Percentiles rank a stretch among this genome's conserved stretches.
phyloP scores from a whole-genome alignment of 2,888 invertebrate genomes.

The Drosophila limbata region DNA sequence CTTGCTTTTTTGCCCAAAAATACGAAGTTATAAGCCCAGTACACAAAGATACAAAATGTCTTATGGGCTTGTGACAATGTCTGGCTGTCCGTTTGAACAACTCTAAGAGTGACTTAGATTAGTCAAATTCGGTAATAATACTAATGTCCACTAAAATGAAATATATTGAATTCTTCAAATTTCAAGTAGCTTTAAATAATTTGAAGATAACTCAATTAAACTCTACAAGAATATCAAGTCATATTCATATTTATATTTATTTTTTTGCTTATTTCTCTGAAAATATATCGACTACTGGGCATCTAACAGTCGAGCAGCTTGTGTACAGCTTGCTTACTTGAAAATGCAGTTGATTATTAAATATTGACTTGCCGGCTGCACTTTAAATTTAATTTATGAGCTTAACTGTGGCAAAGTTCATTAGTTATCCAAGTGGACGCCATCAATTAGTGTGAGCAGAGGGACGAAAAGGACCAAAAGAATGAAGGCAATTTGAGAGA shows the following conservation, averaged over 20 bases:
- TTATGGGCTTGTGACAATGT: neutral
- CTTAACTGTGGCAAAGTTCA: conserved; percentile 63
- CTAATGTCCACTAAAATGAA: no score
- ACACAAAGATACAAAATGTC: neutral
- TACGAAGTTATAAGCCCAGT: neutral
- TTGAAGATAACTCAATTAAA: no score
- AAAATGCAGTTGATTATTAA: conserved; percentile 70
- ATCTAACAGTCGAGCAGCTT: neutral
- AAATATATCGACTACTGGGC: neutral
- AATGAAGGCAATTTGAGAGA: conserved; percentile 45
- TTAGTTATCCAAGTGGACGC: conserved; percentile 59
- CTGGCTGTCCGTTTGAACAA: no score
- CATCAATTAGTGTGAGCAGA: conserved; percentile 44
- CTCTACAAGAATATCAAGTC: no score
- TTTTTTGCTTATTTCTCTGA: no score
- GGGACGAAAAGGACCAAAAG: neutral
- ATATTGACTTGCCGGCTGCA: conserved; percentile 65
- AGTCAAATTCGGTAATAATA: no score
- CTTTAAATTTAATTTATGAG: conserved; percentile 69
- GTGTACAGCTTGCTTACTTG: neutral
- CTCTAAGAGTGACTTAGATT: no score
- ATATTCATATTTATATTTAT: no score
- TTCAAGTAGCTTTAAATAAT: no score
- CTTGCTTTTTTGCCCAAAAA: conserved; percentile 22
- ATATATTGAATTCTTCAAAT: no score